These are phyloP conservation scores for Myoxocephalus aenaeus DNA, from an alignment of 2,797 vertebrate genomes.

Conservation along the genomic window DNA sequence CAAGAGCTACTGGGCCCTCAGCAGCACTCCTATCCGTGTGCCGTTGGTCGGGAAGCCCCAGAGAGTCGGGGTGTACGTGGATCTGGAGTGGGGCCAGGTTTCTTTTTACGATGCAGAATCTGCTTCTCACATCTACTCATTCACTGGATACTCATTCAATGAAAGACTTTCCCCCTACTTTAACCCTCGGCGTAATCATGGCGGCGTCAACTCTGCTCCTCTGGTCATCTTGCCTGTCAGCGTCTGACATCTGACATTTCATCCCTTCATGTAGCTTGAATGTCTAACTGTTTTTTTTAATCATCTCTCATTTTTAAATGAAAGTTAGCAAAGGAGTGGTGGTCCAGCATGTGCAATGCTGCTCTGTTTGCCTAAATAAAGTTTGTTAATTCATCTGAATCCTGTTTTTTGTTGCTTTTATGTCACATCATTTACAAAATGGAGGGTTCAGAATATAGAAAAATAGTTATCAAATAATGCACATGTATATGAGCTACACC, in stretches of 20 bases:
- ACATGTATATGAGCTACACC: neutral
- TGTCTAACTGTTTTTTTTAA: neutral
- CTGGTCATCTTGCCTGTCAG: constrained; percentile 68
- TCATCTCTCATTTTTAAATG: fast-evolving
- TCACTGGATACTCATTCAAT: constrained; percentile 73
- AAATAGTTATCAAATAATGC: neutral
- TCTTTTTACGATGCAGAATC: constrained; percentile 78
- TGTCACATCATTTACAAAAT: neutral
- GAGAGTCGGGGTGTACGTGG: constrained; percentile 78
- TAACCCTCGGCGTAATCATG: constrained; percentile 76
- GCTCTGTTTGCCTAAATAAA: constrained; percentile 64
- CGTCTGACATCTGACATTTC: constrained; percentile 15
- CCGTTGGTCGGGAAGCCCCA: constrained; percentile 64
- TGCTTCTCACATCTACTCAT: constrained; percentile 78
- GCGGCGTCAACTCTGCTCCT: constrained; percentile 73
- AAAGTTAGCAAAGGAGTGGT: neutral
- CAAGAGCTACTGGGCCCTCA: constrained; percentile 74
- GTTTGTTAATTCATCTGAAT: neutral
- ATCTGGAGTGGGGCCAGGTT: constrained; percentile 76
- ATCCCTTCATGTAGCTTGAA: neutral
- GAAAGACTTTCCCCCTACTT: constrained; percentile 75
- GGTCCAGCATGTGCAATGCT: neutral
- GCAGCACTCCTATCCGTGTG: constrained; percentile 62
- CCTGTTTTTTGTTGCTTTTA: constrained; percentile 11
- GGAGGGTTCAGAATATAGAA: neutral